These are phyloP conservation scores for Yoshiicerus persimilis DNA, from an alignment of 1,140 invertebrate species.

Conservation along the genomic window DNA sequence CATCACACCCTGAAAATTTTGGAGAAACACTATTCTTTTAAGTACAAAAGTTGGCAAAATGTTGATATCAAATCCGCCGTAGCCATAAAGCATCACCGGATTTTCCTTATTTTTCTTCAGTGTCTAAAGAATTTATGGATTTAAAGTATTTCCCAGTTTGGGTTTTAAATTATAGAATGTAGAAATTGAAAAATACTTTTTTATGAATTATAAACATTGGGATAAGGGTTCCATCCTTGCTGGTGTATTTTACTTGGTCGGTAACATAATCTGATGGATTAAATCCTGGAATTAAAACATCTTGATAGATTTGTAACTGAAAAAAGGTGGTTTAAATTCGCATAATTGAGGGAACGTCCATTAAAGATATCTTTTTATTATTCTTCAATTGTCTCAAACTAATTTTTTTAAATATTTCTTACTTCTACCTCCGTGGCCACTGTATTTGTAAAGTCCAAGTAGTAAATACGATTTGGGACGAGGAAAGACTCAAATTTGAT, in stretches of 20 bases:
- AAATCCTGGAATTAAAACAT: neutral
- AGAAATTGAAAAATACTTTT: slow-evolving; percentile 46
- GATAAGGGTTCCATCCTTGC: neutral
- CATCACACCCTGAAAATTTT: slow-evolving; percentile 83
- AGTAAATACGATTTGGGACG: slow-evolving; percentile 87
- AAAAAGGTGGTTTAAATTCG: no score
- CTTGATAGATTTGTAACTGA: slow-evolving; percentile 54
- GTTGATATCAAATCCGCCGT: slow-evolving; percentile 95
- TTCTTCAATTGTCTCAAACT: slow-evolving; percentile 57
- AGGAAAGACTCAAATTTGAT: slow-evolving; percentile 92
- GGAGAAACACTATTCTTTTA: slow-evolving; percentile 80
- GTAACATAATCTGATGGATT: neutral
- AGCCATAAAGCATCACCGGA: slow-evolving; percentile 87
- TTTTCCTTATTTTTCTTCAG: slow-evolving; percentile 60
- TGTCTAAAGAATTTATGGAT: no score
- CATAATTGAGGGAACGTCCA: no score
- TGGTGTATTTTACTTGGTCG: neutral
- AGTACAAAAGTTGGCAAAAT: slow-evolving; percentile 82
- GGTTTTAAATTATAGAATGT: no score
- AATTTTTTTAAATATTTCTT: neutral
- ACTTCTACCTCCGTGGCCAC: slow-evolving; percentile 52
- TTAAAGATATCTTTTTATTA: neutral
- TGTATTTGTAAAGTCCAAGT: slow-evolving; percentile 73
- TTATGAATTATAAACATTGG: neutral
- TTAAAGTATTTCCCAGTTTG: no score